Evolutionary conservation across 2,888 invertebrate species (phyloP).

Genomic region (Acrobasis consociella): DNA sequence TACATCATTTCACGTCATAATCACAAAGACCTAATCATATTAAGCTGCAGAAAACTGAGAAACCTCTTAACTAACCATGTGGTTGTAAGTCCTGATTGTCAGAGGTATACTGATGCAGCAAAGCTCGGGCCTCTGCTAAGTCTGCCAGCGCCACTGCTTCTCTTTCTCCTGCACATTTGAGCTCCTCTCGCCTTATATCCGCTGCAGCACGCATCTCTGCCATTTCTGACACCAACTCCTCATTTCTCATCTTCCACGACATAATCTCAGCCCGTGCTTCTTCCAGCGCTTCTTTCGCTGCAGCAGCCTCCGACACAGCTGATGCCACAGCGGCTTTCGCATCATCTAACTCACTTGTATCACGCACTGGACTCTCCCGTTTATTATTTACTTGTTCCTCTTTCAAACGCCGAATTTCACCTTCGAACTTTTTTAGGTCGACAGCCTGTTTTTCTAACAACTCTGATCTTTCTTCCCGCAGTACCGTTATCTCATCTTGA

Average conservation of each 20-base stretch:
- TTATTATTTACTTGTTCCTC: constrained; percentile 54
- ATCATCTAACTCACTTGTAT: constrained; percentile 67
- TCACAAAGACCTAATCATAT: too few relatives aligned
- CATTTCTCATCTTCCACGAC: constrained; percentile 64
- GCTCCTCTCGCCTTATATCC: constrained; percentile 63
- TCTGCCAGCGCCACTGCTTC: constrained; percentile 67
- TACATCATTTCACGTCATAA: neutral
- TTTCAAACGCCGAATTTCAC: constrained; percentile 59
- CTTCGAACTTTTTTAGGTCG: constrained; percentile 61
- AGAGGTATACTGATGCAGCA: constrained; percentile 61
- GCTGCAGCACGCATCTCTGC: constrained; percentile 61
- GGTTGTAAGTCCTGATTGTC: constrained; percentile 63
- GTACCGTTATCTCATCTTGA: constrained; percentile 66
- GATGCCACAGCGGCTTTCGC: constrained; percentile 50
- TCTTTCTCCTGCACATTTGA: constrained; percentile 60
- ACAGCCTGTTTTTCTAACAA: constrained; percentile 54
- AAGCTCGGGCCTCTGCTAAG: constrained; percentile 63
- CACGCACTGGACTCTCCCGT: constrained; percentile 59
- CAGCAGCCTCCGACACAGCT: constrained; percentile 55
- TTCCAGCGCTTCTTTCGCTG: constrained; percentile 58
- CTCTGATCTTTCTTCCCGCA: constrained; percentile 62
- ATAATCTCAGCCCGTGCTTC: constrained; percentile 54
- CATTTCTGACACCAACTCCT: constrained; percentile 61
- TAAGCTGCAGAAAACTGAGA: neutral
- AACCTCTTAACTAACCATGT: constrained; percentile 53